Base-by-base conservation (phyloP, 2,113 vertebrate genomes). In the Albula glossodonta region DNA sequence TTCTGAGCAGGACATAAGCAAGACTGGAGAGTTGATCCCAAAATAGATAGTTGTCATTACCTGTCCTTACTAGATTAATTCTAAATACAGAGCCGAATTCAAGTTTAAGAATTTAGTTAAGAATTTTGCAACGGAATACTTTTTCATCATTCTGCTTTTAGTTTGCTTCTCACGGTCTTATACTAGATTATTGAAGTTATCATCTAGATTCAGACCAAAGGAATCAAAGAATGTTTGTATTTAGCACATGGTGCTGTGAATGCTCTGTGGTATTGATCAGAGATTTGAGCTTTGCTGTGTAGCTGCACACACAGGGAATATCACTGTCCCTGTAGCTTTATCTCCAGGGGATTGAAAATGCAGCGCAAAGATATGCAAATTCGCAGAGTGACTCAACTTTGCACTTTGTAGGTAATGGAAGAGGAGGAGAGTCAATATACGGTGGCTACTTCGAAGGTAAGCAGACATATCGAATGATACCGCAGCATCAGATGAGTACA, bases 391-490 rank as follows among this genome's bases (percentile, higher is more conserved):
- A 63, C 80, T 83, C 2, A 51, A 5, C 11, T 84, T 80, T 83
- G 86, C 57, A 89, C 81, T 89, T 93, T 49, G 0, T 70, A 99
- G 98, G 98, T 94, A 99, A 97, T 92, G 98, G 98, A 93, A 97
- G 98, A 97, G 98, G 98, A 92, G 98, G 98, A 87, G 98, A 99
- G 94, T 99, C 98, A 83, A 98, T 99, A 94, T 99, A 97, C 85
- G 98, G 98, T 88, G 98, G 98, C 93, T 99, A 97, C 95, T 99
- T 99, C 94, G 96, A 98, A 99, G 98, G 98, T 99, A 98, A 97
- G 96, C 84, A 57, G 80, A 87, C 5, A 0, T 86, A 87, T 93
- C 52, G 50, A 77, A 80, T 50, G 51, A 19, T 41, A 53, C 19
- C 1, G 25, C 74, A 53, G 31, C 51, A 78, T 79, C 63, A 25